A percentile compares a stretch with the other conserved stretches of the same genome.
Evolutionary conservation across 2,888 invertebrate species (phyloP).

Genomic region (Cephus rjabovi): DNA sequence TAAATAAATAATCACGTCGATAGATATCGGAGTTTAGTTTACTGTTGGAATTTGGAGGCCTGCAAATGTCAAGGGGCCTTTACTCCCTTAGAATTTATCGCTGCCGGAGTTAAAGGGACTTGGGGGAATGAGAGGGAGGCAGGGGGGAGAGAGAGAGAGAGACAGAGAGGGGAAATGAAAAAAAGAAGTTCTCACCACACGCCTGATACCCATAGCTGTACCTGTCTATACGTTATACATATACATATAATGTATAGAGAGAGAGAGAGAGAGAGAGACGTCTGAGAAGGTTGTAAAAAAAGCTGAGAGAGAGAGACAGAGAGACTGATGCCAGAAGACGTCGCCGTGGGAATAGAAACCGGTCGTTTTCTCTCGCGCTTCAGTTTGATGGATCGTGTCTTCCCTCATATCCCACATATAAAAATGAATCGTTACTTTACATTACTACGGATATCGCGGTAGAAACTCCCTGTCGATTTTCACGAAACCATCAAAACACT

Average conservation of each 20-base stretch:
- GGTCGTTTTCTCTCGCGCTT: constrained; percentile 5
- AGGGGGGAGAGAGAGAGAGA: constrained; percentile 34
- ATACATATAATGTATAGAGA: too few relatives aligned
- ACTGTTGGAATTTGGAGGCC: too few relatives aligned
- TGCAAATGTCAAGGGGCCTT: too few relatives aligned
- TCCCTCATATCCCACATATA: neutral
- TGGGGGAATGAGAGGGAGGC: constrained; percentile 20
- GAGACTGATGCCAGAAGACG: neutral
- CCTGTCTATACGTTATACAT: constrained; percentile 16
- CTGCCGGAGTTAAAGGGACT: neutral
- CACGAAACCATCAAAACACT: too few relatives aligned
- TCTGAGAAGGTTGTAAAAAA: constrained; percentile 10
- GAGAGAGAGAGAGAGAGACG: constrained; percentile 5
- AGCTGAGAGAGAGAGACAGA: constrained; percentile 16
- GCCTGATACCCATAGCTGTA: too few relatives aligned
- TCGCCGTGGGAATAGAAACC: constrained; percentile 1
- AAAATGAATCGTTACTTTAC: constrained; percentile 5
- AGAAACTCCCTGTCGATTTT: too few relatives aligned
- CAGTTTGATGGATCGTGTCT: constrained; percentile 2
- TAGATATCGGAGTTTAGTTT: too few relatives aligned
- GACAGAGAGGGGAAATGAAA: constrained; percentile 36
- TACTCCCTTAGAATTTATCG: constrained; percentile 11
- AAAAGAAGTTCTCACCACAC: too few relatives aligned
- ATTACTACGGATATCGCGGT: neutral
- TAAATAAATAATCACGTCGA: too few relatives aligned